Conservation (phyloP, 2,888 invertebrate genomes). For the Atherix ibis region DNA sequence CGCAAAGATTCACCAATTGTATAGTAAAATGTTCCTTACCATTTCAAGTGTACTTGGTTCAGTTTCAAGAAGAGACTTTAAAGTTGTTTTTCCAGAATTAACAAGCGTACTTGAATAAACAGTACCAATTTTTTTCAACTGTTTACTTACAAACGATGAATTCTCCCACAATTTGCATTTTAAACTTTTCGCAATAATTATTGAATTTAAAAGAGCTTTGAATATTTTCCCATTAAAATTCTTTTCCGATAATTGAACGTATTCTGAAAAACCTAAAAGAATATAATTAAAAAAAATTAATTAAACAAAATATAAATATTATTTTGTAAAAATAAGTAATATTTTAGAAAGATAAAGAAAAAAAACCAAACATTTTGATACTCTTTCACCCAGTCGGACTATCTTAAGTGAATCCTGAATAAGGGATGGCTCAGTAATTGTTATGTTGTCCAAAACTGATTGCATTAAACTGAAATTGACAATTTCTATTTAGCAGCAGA, state of each 20-base stretch:
- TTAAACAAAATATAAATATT: slow-evolving; percentile 1
- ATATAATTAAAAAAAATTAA: slow-evolving; percentile 1
- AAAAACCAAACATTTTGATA: slow-evolving; percentile 43
- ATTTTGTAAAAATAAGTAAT: neutral
- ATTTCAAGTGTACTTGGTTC: slow-evolving; percentile 61
- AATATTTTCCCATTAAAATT: slow-evolving; percentile 30
- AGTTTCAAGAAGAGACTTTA: slow-evolving; percentile 44
- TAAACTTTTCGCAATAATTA: slow-evolving; percentile 51
- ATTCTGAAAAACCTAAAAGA: slow-evolving; percentile 39
- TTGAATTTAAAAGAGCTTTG: slow-evolving; percentile 40
- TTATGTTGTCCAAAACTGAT: slow-evolving; percentile 52
- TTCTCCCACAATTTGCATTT: slow-evolving; percentile 58
- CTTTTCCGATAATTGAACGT: slow-evolving; percentile 33
- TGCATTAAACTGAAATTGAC: slow-evolving; percentile 56
- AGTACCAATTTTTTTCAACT: slow-evolving; percentile 54
- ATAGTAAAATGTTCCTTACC: no score
- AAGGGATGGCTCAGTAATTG: slow-evolving; percentile 49
- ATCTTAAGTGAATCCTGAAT: slow-evolving; percentile 54
- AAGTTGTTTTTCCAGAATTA: slow-evolving; percentile 48
- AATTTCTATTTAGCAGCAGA: neutral
- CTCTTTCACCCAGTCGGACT: slow-evolving; percentile 47
- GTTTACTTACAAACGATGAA: slow-evolving; percentile 48
- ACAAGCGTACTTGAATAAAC: slow-evolving; percentile 46
- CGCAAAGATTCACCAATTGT: no score
- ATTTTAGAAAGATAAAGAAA: neutral